Conservation (phyloP, 2,888 invertebrate genomes). For the Lepidochrysops patricia region DNA sequence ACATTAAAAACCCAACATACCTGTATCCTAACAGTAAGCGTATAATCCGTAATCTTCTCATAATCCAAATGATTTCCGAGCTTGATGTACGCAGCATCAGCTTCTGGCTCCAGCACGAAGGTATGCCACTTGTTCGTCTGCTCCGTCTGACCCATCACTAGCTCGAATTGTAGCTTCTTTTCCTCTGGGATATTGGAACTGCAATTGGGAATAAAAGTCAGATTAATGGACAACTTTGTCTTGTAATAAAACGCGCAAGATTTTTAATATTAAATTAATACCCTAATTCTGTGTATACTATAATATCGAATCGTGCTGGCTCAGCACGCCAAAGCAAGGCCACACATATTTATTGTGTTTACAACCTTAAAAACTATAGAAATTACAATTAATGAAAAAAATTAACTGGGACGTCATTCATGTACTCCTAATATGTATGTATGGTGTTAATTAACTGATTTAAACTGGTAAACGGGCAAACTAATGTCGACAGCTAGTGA, state of each 20-base stretch:
- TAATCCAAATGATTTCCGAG: slow-evolving; percentile 86
- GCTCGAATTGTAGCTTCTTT: slow-evolving; percentile 83
- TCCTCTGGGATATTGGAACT: slow-evolving; percentile 86
- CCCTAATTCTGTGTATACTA: too few species aligned
- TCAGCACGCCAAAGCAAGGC: too few species aligned
- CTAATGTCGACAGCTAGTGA: too few species aligned
- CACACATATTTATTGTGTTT: too few species aligned
- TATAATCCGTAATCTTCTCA: slow-evolving; percentile 88
- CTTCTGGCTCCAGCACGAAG: slow-evolving; percentile 80
- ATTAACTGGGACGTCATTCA: too few species aligned
- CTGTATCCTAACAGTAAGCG: slow-evolving; percentile 85
- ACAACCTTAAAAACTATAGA: too few species aligned
- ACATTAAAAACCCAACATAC: slow-evolving; percentile 39
- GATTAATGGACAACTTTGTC: background rate
- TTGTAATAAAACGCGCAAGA: background rate
- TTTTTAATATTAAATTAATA: too few species aligned
- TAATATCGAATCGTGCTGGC: too few species aligned
- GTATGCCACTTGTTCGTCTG: slow-evolving; percentile 90
- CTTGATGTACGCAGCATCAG: slow-evolving; percentile 82
- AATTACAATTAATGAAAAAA: too few species aligned
- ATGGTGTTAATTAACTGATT: too few species aligned
- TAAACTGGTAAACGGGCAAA: too few species aligned
- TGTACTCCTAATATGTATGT: too few species aligned
- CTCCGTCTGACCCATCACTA: slow-evolving; percentile 87
- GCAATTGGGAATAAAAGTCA: slow-evolving; percentile 11